phyloP scores from a whole-genome alignment of 2,888 invertebrate species.

The Lasioglossum lativentre region DNA sequence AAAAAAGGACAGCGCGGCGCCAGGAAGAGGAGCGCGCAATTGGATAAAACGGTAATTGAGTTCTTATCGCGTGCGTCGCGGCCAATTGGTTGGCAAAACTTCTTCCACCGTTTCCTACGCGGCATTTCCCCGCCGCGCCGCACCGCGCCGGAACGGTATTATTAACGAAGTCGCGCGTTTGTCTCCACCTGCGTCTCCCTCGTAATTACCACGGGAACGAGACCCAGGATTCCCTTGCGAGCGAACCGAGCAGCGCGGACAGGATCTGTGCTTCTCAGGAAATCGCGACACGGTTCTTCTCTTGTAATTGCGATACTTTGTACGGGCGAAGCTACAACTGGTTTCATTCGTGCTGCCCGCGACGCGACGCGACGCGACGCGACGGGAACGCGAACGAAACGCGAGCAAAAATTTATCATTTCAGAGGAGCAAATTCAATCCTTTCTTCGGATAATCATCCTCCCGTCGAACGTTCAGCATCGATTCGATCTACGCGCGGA shows the following conservation, averaged over 20 bases:
- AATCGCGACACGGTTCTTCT: not conserved
- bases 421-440: not conserved
- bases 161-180: constrained; percentile 68
- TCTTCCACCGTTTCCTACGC: constrained; percentile 75
- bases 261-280: not conserved
- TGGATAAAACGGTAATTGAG: constrained; percentile 78
- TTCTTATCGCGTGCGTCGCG: constrained; percentile 74
- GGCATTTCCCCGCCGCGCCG: not conserved
- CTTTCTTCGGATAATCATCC: not conserved
- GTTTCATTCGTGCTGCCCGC: not conserved
- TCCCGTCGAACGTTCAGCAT: not conserved
- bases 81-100: constrained; percentile 78
- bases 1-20: constrained; percentile 31
- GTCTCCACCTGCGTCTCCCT: constrained; percentile 48
- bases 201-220: constrained; percentile 62
- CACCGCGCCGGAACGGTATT: constrained; percentile 72
- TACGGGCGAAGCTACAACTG: not conserved
- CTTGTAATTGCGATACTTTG: not conserved
- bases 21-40: constrained; percentile 62
- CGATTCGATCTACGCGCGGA: not conserved
- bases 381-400: no score
- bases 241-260: not conserved
- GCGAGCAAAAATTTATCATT: not conserved
- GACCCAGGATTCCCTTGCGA: not conserved
- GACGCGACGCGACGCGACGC: no score